phyloP scores from a whole-genome alignment of 2,797 vertebrate genomes.

The Macropus fuliginosus region DNA sequence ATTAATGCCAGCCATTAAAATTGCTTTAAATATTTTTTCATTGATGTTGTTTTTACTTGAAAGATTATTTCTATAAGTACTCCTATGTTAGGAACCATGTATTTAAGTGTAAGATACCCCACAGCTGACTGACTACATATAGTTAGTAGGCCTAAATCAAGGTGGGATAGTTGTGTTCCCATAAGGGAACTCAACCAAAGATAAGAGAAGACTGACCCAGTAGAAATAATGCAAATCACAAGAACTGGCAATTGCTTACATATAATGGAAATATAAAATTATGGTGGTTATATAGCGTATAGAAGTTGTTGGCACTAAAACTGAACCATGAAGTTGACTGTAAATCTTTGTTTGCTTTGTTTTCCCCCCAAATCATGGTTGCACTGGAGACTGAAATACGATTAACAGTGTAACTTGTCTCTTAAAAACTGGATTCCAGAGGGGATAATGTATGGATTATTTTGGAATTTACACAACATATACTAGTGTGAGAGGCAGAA shows the following conservation, averaged over 20 bases:
- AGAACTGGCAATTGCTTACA: not conserved
- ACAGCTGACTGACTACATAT: not conserved
- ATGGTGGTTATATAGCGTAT: not conserved
- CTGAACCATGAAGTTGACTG: not conserved
- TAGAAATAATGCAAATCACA: not conserved
- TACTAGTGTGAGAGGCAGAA: not conserved
- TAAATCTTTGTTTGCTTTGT: not conserved
- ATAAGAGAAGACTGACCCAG: not conserved
- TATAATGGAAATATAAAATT: not conserved
- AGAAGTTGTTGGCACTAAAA: not conserved
- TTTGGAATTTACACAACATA: not conserved
- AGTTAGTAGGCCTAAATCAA: not conserved
- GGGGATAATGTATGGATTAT: not conserved
- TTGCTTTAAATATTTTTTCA: slow-evolving; percentile 26
- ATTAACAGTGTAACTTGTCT: not conserved
- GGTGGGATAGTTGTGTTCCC: not conserved
- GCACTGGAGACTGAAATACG: not conserved
- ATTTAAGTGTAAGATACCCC: not conserved
- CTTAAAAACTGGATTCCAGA: not conserved
- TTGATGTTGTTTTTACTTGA: slow-evolving; percentile 7
- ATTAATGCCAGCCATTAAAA: slow-evolving; percentile 6
- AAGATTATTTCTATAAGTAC: not conserved
- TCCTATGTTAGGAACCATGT: not conserved
- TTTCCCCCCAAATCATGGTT: not conserved
- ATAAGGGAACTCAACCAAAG: not conserved